Evolutionary conservation across 2,797 vertebrate species (phyloP).

Genomic region (Tadarida brasiliensis): DNA sequence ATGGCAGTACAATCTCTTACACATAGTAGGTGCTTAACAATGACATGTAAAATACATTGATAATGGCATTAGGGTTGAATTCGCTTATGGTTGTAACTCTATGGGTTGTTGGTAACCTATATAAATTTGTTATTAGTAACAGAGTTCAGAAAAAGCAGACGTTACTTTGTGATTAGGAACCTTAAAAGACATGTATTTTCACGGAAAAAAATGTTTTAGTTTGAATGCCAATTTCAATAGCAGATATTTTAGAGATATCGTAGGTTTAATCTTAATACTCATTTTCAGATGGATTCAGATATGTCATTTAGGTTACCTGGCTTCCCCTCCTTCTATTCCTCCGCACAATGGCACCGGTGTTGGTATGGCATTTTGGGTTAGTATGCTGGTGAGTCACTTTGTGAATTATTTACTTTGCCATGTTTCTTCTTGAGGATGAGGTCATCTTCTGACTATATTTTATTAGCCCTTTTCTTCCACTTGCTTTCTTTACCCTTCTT

Average conservation of each 20-base stretch:
- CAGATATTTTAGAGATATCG: neutral
- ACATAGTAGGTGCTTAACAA: neutral
- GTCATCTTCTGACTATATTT: neutral
- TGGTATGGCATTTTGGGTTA: neutral
- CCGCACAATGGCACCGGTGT: neutral
- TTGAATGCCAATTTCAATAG: neutral
- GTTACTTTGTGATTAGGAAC: neutral
- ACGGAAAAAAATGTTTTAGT: neutral
- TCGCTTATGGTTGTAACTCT: neutral
- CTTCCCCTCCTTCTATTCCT: neutral
- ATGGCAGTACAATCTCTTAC: neutral
- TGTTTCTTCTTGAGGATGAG: neutral
- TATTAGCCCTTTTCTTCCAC: neutral
- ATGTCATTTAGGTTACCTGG: neutral
- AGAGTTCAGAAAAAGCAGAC: neutral
- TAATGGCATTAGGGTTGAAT: neutral
- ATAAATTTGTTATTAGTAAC: neutral
- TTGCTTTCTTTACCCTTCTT: neutral
- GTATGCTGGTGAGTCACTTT: neutral
- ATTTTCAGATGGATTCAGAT: neutral
- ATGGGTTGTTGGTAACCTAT: neutral
- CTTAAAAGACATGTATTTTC: constrained; percentile 10
- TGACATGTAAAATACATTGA: neutral
- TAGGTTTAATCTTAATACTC: neutral
- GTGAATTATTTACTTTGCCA: neutral